Evolutionary conservation across 1,140 invertebrate genomes (phyloP), one percentile per base, ranked within the genome.

Genomic region (Halotydeus destructor): DNA sequence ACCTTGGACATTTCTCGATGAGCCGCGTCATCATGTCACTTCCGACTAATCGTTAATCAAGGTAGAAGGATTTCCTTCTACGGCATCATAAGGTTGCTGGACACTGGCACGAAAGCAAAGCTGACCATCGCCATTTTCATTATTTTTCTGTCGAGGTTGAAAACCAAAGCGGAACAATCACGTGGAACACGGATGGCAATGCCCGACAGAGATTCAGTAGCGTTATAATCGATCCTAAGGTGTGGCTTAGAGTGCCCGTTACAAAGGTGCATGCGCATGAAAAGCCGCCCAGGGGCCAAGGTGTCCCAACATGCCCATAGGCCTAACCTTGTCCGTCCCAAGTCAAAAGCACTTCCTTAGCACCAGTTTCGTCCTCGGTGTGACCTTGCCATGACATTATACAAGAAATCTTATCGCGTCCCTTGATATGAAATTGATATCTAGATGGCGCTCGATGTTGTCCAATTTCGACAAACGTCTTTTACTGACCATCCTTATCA

Each of bases 1-100:
- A 2, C 16, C 19, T 23, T n/a, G 5, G 33, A n/a, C 14, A 28
- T 24, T 21, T 46, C 21, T 42, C 21, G 70, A 52, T 83, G 79
- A 1, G 84, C 55, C 14, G n/a, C n/a, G 65, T 68, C 16, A 71
- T 75, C 66, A 82, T 78, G 47, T 83, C 78, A 42, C 67, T 63
- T 0, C 74, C 73, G 0, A 50, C 83, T 86, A 28, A 88, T 75
- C 26, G 79, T 78, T 88, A 88, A 42, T 76, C 79, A 44, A 88
- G 57, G 45, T 75, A 0, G 78, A 71, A 21, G 65, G 50, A 12
- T 72, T 48, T 5, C 66, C 69, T 53, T 77, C 77, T 0, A 74
- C 27, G 72, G 50, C 70, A 81, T 1, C 75, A 75, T 55, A 83
- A 79, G 51, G 52, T 40, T 43, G 44, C 72, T 69, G 48, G 81